Base-by-base conservation (phyloP, 2,113 vertebrate species). In the Spheniscus mendiculus region DNA sequence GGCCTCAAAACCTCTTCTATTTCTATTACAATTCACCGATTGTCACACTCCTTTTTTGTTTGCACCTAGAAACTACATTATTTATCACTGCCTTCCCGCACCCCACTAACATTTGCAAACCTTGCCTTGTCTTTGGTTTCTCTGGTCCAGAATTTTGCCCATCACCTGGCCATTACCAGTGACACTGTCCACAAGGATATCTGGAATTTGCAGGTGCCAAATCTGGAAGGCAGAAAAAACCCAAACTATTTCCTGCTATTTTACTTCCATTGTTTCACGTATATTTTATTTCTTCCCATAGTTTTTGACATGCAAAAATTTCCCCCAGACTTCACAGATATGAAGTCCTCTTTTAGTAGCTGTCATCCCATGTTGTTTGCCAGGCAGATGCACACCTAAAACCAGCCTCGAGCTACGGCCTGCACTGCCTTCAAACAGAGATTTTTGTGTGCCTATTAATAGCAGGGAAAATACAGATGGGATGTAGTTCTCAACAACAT, bases 281-380 rank as follows among this genome's bases (percentile, higher is more conserved):
- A 2, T 11, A 36, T 50, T 90, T 78, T 59, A 78, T 36, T 90
- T 74, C 16, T 30, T 16, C 32, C 30, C 30, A 25, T 6, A 14
- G 27, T 29, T 83, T 73, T 9, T 49, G 40, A 70, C 23, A 52
- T 13, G 59, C 22, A 93, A 84, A 77, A 38, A 11, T 32, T 12
- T 72, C 26, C 21, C 34, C 40, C 16, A 62, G 42, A 44, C 5
- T 50, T 72, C 58, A 69, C 3, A 61, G 38, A 27, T 32, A 56
- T 3, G 3, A 76, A 66, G 8, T 12, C 2, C 19, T 36, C 69
- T 83, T 79, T 67, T 23, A 91, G 30, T 6, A 45, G 70, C 4
- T 74, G 15, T 30, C 23, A 72, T 15, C 34, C 56, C 42, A 50
- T 0, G 0, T 3, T 71, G 38, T 25, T 70, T 66, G 42, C n/a